Percentiles rank a stretch among this genome's conserved stretches.
These are phyloP conservation scores for Epinotia brunnichana DNA, from an alignment of 2,888 invertebrate species.

Conservation along the genomic window DNA sequence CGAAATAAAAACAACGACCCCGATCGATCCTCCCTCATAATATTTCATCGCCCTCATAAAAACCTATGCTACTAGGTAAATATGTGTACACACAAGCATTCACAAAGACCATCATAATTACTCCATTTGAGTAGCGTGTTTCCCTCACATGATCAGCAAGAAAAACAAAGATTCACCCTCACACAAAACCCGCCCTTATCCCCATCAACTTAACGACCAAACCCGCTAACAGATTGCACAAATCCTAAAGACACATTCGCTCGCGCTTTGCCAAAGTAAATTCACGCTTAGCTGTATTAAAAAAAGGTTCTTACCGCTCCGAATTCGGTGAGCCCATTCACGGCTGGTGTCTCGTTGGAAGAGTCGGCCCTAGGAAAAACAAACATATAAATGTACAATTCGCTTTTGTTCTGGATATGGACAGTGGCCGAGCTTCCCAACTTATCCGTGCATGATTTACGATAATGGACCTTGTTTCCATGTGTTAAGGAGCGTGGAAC, in stretches of 20 bases:
- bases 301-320: constrained; percentile 74
- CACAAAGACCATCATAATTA: constrained; percentile 33
- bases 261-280: constrained; percentile 8
- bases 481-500: neutral
- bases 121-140: constrained; percentile 9
- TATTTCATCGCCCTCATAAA: neutral
- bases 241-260: constrained; percentile 24
- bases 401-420: constrained; percentile 32
- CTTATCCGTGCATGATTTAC: neutral
- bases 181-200: neutral
- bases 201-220: neutral
- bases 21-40: neutral
- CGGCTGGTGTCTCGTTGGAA: constrained; percentile 76
- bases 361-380: constrained; percentile 80
- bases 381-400: constrained; percentile 64
- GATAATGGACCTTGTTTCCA: neutral
- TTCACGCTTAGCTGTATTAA: neutral
- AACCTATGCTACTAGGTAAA: neutral
- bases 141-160: constrained; percentile 17
- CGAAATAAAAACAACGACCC: neutral
- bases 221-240: neutral
- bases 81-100: constrained; percentile 4
- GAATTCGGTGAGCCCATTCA: constrained; percentile 79
- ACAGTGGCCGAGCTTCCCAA: constrained; percentile 19
- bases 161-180: constrained; percentile 24